These are phyloP conservation scores for Drosophila rellima DNA, from an alignment of 2,888 invertebrate genomes.

Conservation along the genomic window DNA sequence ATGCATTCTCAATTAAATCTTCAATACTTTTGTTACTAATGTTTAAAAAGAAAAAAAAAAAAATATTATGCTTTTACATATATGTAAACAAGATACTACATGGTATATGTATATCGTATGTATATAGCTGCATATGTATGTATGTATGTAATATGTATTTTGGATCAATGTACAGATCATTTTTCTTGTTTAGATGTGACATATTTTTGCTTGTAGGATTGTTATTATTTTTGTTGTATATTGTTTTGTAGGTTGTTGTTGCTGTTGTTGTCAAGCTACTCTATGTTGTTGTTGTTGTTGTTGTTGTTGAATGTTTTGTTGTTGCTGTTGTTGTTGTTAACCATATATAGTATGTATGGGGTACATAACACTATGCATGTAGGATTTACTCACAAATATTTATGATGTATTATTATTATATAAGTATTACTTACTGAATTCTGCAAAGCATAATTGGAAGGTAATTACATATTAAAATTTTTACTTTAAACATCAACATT, in stretches of 20 bases:
- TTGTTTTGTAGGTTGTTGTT: slow-evolving; percentile 26
- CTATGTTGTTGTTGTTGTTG: slow-evolving; percentile 40
- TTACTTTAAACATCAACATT: slow-evolving; percentile 72
- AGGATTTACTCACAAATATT: slow-evolving; percentile 81
- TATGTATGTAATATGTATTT: slow-evolving; percentile 21
- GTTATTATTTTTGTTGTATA: slow-evolving; percentile 23
- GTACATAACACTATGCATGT: slow-evolving; percentile 70
- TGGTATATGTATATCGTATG: slow-evolving; percentile 13
- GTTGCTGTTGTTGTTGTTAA: slow-evolving; percentile 43
- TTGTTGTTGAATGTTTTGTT: slow-evolving; percentile 32
- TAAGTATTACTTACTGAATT: slow-evolving; percentile 84
- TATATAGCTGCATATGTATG: slow-evolving; percentile 24
- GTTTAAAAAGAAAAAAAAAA: no score
- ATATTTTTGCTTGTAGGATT: slow-evolving; percentile 32
- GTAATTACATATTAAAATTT: slow-evolving; percentile 80
- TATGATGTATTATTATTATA: slow-evolving; percentile 62
- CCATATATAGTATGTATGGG: slow-evolving; percentile 61
- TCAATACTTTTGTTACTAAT: no score
- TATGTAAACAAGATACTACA: slow-evolving; percentile 13
- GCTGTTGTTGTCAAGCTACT: slow-evolving; percentile 57
- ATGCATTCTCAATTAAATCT: slow-evolving; percentile 40
- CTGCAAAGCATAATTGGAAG: slow-evolving; percentile 83
- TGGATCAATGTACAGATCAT: slow-evolving; percentile 19
- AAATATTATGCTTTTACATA: slow-evolving; percentile 20
- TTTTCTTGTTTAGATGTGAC: slow-evolving; percentile 11